These are phyloP conservation scores for Belgica antarctica DNA, from an alignment of 2,888 invertebrate species.

Conservation along the genomic window DNA sequence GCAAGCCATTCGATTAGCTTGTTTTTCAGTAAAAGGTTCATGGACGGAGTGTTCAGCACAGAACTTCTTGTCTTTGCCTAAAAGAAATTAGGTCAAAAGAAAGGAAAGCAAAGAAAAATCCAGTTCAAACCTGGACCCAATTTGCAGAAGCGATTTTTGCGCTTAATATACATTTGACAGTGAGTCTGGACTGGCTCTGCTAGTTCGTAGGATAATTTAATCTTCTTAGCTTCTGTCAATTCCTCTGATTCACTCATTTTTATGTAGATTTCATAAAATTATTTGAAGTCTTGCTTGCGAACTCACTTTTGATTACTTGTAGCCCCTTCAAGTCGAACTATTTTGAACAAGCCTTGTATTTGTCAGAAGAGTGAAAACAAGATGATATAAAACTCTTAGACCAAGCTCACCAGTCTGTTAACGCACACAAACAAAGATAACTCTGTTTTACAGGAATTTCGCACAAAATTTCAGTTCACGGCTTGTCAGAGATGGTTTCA, in stretches of 20 bases:
- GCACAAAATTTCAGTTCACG: too few relatives aligned
- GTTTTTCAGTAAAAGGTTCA: background rate
- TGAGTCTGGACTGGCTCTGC: background rate
- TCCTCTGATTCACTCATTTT: constrained; percentile 2
- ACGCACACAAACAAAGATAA: too few relatives aligned
- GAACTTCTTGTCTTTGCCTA: constrained; percentile 60
- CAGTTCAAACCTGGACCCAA: constrained; percentile 10
- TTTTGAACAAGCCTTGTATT: too few relatives aligned
- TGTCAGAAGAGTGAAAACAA: too few relatives aligned
- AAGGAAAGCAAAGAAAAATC: background rate
- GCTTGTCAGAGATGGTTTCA: too few relatives aligned
- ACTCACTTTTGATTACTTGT: too few relatives aligned
- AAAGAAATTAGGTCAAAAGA: background rate
- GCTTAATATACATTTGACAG: background rate
- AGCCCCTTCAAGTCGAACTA: too few relatives aligned
- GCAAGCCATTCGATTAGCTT: constrained; percentile 61
- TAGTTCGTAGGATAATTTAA: background rate
- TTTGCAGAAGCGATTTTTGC: constrained; percentile 8
- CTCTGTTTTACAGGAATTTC: too few relatives aligned
- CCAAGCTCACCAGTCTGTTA: too few relatives aligned
- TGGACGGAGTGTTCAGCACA: constrained; percentile 66
- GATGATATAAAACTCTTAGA: too few relatives aligned
- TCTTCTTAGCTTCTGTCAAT: background rate
- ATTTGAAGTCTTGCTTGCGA: too few relatives aligned
- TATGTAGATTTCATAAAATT: too few relatives aligned